Evolutionary conservation across 2,888 invertebrate genomes (phyloP).

Genomic region (Biston stratarius): DNA sequence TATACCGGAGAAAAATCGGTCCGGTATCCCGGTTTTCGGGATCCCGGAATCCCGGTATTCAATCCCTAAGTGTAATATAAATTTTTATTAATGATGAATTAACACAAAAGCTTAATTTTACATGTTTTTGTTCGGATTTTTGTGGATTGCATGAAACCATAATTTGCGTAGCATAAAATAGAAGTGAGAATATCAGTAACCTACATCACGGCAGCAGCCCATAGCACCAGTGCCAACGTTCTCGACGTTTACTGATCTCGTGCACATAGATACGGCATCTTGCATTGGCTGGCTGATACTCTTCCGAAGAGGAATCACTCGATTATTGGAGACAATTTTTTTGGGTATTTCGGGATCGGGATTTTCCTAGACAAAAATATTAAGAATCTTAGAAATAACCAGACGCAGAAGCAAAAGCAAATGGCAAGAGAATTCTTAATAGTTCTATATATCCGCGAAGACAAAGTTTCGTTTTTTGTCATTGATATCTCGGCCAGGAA

Average conservation of each 20-base stretch:
- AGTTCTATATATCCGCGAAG: neutral
- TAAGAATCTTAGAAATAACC: neutral
- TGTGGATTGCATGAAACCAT: neutral
- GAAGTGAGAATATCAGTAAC: neutral
- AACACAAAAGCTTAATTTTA: neutral
- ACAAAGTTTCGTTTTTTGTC: neutral
- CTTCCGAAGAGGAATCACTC: neutral
- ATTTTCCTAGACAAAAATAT: slow-evolving; percentile 2
- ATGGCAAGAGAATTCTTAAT: no score
- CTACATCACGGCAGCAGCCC: slow-evolving; percentile 2
- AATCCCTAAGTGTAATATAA: no score
- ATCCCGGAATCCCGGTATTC: no score
- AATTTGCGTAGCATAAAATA: neutral
- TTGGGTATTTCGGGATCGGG: neutral
- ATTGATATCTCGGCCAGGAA: neutral
- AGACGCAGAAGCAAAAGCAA: no score
- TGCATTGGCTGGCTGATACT: neutral
- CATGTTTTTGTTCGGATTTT: no score
- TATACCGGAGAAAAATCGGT: no score
- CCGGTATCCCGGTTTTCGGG: no score
- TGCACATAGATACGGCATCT: neutral
- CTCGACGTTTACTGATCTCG: neutral
- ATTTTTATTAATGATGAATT: no score
- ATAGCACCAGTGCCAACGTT: neutral
- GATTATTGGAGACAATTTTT: neutral